phyloP scores from a whole-genome alignment of 2,888 invertebrate genomes.

The Rhimphoctona megacephalus region DNA sequence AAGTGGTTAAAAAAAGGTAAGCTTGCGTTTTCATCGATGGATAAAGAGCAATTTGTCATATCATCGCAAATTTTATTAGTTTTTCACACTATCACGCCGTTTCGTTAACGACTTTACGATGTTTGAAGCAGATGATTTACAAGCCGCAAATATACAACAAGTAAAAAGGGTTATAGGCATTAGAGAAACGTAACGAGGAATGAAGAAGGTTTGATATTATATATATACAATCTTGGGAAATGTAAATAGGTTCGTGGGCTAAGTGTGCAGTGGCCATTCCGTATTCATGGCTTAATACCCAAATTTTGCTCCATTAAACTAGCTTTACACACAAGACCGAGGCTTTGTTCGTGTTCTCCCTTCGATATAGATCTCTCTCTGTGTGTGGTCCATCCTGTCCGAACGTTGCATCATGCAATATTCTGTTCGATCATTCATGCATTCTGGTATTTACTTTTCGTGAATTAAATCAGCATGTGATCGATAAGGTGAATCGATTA shows the following conservation, averaged over 20 bases:
- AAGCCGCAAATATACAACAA: background rate
- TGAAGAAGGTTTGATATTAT: background rate
- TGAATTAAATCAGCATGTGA: background rate
- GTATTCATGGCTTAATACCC: conserved; percentile 72
- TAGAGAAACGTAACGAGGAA: background rate
- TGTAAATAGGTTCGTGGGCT: conserved; percentile 73
- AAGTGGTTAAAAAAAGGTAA: background rate
- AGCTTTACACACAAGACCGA: conserved; percentile 58
- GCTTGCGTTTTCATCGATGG: background rate
- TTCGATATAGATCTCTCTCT: conserved; percentile 3
- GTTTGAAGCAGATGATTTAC: background rate
- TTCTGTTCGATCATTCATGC: background rate
- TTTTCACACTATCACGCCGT: background rate
- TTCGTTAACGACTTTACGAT: background rate
- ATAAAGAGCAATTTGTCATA: background rate
- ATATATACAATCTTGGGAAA: conserved; percentile 57
- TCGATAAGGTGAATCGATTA: background rate
- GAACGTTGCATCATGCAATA: conserved; percentile 20
- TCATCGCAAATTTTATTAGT: background rate
- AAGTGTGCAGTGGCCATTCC: conserved; percentile 68
- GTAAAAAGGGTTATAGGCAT: background rate
- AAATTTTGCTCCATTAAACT: conserved; percentile 71
- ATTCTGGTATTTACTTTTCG: background rate
- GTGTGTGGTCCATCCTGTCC: background rate
- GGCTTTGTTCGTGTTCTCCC: conserved; percentile 59